Evolutionary conservation across 2,113 vertebrate genomes (phyloP).

Genomic region (Passer montanus): DNA sequence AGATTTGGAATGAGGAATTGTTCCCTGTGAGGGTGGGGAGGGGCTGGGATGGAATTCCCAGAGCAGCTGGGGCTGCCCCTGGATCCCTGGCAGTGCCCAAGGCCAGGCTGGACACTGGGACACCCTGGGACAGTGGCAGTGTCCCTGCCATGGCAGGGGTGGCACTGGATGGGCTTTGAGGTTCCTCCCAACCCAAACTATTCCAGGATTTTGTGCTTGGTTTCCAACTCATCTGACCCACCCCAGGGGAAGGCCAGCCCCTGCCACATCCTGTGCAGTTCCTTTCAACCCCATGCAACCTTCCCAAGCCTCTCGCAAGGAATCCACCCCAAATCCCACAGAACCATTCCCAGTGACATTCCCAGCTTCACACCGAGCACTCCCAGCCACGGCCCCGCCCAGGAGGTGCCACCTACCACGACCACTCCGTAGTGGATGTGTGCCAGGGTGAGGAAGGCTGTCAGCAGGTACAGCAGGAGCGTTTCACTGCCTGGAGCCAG

Average conservation of each 20-base stretch:
- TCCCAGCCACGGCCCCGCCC: background rate
- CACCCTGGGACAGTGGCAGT: rapidly evolving
- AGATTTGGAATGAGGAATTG: background rate
- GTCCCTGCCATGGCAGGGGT: background rate
- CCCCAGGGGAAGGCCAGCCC: background rate
- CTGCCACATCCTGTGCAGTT: rapidly evolving
- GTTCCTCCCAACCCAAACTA: background rate
- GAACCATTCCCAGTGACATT: background rate
- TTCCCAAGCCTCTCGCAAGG: background rate
- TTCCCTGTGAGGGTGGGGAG: background rate
- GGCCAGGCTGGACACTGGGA: background rate
- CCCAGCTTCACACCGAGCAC: rapidly evolving
- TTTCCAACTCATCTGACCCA: background rate
- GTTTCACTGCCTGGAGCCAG: conserved; percentile 66
- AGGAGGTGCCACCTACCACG: conserved; percentile 80
- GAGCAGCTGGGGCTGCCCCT: background rate
- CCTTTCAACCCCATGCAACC: background rate
- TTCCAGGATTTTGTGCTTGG: background rate
- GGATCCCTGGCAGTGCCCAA: background rate
- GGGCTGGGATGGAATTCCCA: background rate
- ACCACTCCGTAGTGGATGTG: conserved; percentile 94
- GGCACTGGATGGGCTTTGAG: background rate
- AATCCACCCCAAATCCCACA: background rate
- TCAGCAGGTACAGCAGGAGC: conserved; percentile 81
- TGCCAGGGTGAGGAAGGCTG: conserved; percentile 79